These are phyloP conservation scores for Sphaeridia pumilis DNA, from an alignment of 2,888 invertebrate genomes.

Conservation along the genomic window DNA sequence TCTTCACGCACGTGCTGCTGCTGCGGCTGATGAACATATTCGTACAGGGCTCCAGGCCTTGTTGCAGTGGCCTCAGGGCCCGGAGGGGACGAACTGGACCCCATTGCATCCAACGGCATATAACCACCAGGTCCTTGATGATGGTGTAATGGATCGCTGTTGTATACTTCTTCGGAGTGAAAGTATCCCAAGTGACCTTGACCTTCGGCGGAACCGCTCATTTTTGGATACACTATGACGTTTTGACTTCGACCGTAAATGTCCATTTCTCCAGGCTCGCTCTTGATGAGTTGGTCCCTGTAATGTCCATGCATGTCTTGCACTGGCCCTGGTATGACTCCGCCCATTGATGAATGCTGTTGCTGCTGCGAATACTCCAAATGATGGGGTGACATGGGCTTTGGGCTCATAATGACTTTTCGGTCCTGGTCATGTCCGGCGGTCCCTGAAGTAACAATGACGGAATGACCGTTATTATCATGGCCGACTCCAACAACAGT, in stretches of 20 bases:
- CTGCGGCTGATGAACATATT: slow-evolving; percentile 6
- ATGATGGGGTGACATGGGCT: slow-evolving; percentile 24
- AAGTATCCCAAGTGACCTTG: slow-evolving; percentile 17
- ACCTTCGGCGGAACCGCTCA: slow-evolving; percentile 20
- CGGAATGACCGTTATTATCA: slow-evolving; percentile 24
- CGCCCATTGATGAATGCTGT: too few species aligned
- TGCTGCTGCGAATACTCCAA: slow-evolving; percentile 18
- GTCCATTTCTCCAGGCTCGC: slow-evolving; percentile 22
- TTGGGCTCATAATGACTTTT: slow-evolving; percentile 34
- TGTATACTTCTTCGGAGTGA: slow-evolving; percentile 29
- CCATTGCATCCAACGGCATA: slow-evolving; percentile 8
- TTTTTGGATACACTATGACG: slow-evolving; percentile 35
- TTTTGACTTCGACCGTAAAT: slow-evolving; percentile 25
- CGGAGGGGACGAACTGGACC: slow-evolving; percentile 4
- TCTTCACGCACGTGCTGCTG: not conserved
- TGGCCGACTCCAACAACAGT: not conserved
- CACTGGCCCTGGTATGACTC: too few species aligned
- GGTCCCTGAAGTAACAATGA: slow-evolving; percentile 30
- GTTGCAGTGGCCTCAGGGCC: not conserved
- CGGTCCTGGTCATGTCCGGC: slow-evolving; percentile 20
- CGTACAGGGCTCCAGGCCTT: slow-evolving; percentile 8
- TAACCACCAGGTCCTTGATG: slow-evolving; percentile 14
- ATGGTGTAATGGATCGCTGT: slow-evolving; percentile 14
- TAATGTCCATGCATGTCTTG: slow-evolving; percentile 11
- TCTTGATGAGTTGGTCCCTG: slow-evolving; percentile 21